Conservation (phyloP, 2,888 invertebrate genomes). For the Scaptomyza cyrtandrae region DNA sequence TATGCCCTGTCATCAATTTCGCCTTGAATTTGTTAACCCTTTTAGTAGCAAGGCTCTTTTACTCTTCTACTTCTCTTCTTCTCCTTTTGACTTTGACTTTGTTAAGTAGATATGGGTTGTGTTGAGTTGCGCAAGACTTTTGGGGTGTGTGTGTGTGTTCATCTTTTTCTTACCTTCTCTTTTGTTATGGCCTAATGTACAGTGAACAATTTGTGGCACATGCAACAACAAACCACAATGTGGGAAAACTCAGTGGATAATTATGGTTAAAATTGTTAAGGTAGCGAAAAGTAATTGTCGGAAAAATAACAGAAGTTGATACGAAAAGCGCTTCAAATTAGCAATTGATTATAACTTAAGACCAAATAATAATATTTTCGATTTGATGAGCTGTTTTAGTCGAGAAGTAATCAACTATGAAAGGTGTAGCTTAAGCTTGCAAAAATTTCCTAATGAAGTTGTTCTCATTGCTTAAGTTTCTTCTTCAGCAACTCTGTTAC, state of each 20-base stretch:
- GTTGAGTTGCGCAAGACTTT: slow-evolving; percentile 2
- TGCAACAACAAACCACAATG: slow-evolving; percentile 41
- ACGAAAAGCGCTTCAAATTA: neutral
- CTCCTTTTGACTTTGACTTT: slow-evolving; percentile 55
- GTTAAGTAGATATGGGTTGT: slow-evolving; percentile 9
- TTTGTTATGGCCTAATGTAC: slow-evolving; percentile 64
- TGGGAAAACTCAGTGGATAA: slow-evolving; percentile 45
- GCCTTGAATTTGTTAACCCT: slow-evolving; percentile 78
- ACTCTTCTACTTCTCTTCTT: neutral
- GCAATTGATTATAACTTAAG: neutral
- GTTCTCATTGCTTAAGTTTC: neutral
- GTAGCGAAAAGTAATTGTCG: slow-evolving; percentile 1
- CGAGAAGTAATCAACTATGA: no score
- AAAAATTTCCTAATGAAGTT: neutral
- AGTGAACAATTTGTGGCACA: slow-evolving; percentile 60
- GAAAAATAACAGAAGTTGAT: neutral
- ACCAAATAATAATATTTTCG: no score
- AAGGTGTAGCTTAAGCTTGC: no score
- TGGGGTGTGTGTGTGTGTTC: neutral
- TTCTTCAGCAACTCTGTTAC: neutral
- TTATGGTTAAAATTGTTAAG: slow-evolving; percentile 33
- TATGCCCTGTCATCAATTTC: slow-evolving; percentile 70
- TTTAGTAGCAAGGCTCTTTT: slow-evolving; percentile 45
- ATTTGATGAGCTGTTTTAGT: no score
- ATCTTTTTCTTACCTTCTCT: slow-evolving; percentile 7